Evolutionary conservation across 2,113 vertebrate species (phyloP), one percentile per base, ranked within the genome.

Genomic region (Burhinus oedicnemus): DNA sequence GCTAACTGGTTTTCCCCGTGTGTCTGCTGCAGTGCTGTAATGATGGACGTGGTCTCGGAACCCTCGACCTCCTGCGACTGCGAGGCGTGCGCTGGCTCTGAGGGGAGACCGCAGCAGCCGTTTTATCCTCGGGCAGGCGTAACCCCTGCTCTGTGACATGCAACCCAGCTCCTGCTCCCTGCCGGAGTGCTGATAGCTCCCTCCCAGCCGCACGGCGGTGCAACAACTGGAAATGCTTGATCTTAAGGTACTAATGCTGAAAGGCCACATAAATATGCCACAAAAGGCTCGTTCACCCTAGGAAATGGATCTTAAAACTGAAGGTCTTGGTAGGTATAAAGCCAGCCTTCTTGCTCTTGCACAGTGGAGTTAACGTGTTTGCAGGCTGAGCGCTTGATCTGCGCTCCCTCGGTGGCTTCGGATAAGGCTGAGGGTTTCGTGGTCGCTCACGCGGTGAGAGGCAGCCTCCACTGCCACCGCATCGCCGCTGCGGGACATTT

Each of bases 381-480:
- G 45, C 40, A 51, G 74, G 60, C 65, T 47, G 74, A 77, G 60
- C 7, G 0, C 49, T 47, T 9, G 22, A 11, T 60, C n/a, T 55
- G 34, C 1, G 3, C 34, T 42, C n/a, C 23, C 38, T 12, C 0
- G 0, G 32, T 12, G 60, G 8, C 5, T 44, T 16, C 40, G 58
- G 77, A 58, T 4, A n/a, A 9, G 23, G 47, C 30, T 34, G 66
- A 40, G n/a, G 78, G n/a, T 15, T 51, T 45, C 2, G 1, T 27
- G 78, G 51, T 20, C 0, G 0, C 49, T 45, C 6, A 1, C 3
- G 0, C 1, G 5, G 60, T 29, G 47, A 45, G 72, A 11, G 20
- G 54, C 60, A 69, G 69, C 55, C 51, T 30, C 61, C 27, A 3
- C 38, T 61, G 70, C 61, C 2, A 54, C 54, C 2, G 1, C 54